These are phyloP conservation scores for Epinephelus lanceolatus DNA, from an alignment of 2,113 vertebrate genomes.

Conservation along the genomic window DNA sequence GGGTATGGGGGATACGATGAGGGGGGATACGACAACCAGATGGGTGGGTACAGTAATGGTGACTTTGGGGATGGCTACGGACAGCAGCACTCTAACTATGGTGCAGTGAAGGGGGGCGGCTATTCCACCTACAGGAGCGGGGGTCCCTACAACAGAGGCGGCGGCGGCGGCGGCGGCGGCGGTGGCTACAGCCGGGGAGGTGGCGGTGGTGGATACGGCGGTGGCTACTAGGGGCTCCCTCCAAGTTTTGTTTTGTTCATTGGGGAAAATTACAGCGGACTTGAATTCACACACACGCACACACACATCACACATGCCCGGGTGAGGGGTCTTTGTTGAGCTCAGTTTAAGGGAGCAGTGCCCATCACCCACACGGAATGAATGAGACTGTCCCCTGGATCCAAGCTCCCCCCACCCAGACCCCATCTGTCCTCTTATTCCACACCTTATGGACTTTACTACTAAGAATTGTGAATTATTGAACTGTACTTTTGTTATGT, in stretches of 20 bases:
- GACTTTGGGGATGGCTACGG: conserved; percentile 89
- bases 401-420: conserved; percentile 41
- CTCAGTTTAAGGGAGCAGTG: conserved; percentile 42
- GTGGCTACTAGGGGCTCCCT: conserved; percentile 70
- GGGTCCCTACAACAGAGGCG: conserved; percentile 89
- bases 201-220: conserved; percentile 74
- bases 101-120: conserved; percentile 92
- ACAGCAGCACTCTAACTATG: conserved; percentile 94
- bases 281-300: conserved; percentile 56
- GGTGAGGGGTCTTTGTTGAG: conserved; percentile 51
- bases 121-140: conserved; percentile 88
- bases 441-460: conserved; percentile 75
- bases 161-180: conserved; percentile 74
- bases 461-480: conserved; percentile 71
- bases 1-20: conserved; percentile 91
- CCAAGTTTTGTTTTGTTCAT: conserved; percentile 44
- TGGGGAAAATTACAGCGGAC: conserved; percentile 66
- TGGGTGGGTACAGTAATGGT: conserved; percentile 90
- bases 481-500: conserved; percentile 70
- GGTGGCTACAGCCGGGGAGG: conserved; percentile 76
- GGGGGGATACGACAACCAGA: conserved; percentile 84
- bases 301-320: conserved; percentile 34
- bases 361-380: conserved; percentile 70
- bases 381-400: conserved; percentile 64
- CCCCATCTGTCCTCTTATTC: conserved; percentile 69